Conservation (phyloP, 2,888 invertebrate genomes). For the Hemaris fuciformis region DNA sequence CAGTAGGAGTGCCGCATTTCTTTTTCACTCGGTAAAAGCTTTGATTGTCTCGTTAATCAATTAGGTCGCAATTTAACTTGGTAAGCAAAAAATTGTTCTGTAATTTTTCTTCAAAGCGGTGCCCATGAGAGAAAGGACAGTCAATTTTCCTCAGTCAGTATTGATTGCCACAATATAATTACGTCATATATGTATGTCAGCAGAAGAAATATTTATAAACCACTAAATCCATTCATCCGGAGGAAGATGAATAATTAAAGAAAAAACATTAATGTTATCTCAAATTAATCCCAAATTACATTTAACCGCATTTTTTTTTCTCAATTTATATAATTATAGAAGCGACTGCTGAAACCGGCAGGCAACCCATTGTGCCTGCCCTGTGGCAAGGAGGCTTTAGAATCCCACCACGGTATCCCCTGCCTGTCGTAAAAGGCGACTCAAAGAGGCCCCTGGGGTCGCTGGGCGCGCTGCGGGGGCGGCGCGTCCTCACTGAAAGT, state of each 20-base stretch:
- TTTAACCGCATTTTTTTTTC: neutral
- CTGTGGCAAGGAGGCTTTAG: too few species aligned
- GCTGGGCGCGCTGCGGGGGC: too few species aligned
- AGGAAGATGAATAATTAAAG: too few species aligned
- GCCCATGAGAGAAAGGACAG: neutral
- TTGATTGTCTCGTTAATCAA: neutral
- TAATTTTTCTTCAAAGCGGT: neutral
- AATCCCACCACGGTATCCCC: too few species aligned
- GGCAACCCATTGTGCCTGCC: conserved; percentile 8
- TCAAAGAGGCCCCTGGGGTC: too few species aligned
- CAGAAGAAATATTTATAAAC: neutral
- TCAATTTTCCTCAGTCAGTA: neutral
- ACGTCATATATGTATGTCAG: too few species aligned
- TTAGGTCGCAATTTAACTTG: neutral
- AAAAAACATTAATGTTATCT: neutral
- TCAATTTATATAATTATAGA: neutral
- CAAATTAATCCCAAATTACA: neutral
- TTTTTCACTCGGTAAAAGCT: neutral
- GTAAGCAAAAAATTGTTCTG: neutral
- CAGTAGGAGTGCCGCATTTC: neutral
- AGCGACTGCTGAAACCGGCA: neutral
- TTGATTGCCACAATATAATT: too few species aligned
- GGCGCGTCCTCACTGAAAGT: too few species aligned
- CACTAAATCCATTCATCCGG: neutral
- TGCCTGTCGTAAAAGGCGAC: too few species aligned